phyloP scores from a whole-genome alignment of 2,888 invertebrate genomes.

The Metellina segmentata region DNA sequence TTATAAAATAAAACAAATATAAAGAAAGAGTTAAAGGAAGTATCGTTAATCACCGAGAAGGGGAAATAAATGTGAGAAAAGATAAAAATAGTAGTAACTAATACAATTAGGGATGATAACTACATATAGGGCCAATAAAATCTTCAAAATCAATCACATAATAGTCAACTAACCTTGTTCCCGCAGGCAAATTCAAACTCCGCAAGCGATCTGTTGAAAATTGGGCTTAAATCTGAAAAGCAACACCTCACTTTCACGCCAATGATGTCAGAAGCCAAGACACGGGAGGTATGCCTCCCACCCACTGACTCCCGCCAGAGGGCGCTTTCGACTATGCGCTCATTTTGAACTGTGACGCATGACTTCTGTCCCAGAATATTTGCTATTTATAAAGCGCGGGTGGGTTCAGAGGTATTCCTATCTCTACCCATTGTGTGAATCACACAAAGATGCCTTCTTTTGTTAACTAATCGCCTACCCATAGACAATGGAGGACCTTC shows the following conservation, averaged over 20 bases:
- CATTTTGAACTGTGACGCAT: slow-evolving; percentile 65
- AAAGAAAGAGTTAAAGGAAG: too few relatives aligned
- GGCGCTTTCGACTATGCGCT: slow-evolving; percentile 43
- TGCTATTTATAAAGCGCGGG: slow-evolving; percentile 63
- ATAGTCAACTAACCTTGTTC: not conserved
- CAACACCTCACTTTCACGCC: not conserved
- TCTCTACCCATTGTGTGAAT: slow-evolving; percentile 60
- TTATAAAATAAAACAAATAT: too few relatives aligned
- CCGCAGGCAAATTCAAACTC: not conserved
- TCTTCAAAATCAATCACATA: too few relatives aligned
- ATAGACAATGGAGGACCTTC: too few relatives aligned
- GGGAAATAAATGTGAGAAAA: too few relatives aligned
- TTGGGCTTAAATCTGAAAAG: not conserved
- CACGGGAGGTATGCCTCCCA: slow-evolving; percentile 32
- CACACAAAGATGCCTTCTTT: slow-evolving; percentile 17
- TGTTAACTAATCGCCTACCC: too few relatives aligned
- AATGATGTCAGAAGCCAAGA: not conserved
- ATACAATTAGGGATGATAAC: too few relatives aligned
- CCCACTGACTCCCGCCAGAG: slow-evolving; percentile 56
- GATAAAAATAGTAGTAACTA: too few relatives aligned
- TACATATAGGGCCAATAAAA: too few relatives aligned
- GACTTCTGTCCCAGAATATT: slow-evolving; percentile 36
- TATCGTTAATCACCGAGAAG: too few relatives aligned
- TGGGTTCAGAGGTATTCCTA: slow-evolving; percentile 48
- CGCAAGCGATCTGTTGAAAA: not conserved